Evolutionary conservation across 2,113 vertebrate species (phyloP).

Genomic region (Nothoprocta perdicaria): DNA sequence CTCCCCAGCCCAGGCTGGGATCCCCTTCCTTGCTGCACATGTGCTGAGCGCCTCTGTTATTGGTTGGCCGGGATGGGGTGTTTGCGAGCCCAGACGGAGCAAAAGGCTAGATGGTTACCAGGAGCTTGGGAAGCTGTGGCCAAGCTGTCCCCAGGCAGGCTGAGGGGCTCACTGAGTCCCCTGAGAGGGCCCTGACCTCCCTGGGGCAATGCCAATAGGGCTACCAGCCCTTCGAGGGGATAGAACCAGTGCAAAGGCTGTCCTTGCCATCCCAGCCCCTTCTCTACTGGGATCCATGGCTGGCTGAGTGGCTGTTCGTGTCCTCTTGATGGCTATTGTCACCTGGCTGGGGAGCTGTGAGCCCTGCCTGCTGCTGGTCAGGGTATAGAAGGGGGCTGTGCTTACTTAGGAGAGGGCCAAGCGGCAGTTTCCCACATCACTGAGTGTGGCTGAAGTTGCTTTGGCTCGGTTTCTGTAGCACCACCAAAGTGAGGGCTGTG

Average conservation of each 20-base stretch:
- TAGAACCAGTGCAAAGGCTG: not conserved
- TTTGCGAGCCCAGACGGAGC: not conserved
- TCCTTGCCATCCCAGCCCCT: not conserved
- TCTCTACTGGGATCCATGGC: accelerated
- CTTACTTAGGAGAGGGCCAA: not conserved
- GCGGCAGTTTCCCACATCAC: not conserved
- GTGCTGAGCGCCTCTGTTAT: not conserved
- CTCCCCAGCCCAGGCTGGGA: slow-evolving; percentile 13
- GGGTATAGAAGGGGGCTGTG: accelerated
- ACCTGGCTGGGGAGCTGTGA: not conserved
- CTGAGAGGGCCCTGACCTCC: too few species aligned
- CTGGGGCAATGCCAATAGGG: too few species aligned
- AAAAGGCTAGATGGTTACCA: slow-evolving; percentile 26
- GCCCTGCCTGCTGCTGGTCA: accelerated
- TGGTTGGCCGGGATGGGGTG: not conserved
- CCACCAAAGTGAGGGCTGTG: accelerated
- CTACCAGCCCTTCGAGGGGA: not conserved
- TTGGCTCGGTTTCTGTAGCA: not conserved
- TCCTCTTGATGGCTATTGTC: not conserved
- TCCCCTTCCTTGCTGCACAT: slow-evolving; percentile 27
- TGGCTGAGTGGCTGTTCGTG: accelerated
- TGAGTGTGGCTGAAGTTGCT: not conserved
- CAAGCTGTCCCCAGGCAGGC: not conserved
- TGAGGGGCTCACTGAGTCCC: not conserved
- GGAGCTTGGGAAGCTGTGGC: not conserved